These are phyloP conservation scores for Scleropages formosus DNA, from an alignment of 2,797 vertebrate species.

Conservation along the genomic window DNA sequence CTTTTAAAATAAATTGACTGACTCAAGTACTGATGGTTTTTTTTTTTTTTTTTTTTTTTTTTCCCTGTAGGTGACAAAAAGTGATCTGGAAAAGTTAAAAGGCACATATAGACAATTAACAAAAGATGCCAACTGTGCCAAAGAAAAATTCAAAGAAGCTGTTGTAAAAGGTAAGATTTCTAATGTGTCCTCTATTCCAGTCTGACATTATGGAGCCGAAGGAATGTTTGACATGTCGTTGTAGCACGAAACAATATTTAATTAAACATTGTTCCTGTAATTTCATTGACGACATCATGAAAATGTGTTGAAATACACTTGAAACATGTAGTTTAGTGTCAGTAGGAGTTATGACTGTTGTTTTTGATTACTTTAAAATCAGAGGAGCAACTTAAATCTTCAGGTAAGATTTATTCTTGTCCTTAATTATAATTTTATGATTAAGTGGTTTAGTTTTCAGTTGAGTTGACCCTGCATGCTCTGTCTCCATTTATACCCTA, in stretches of 20 bases:
- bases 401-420: conserved; percentile 19
- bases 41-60: conserved; percentile 20
- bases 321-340: conserved; percentile 11
- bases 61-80: conserved; percentile 83
- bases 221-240: too few relatives aligned
- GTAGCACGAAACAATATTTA: too few relatives aligned
- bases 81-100: conserved; percentile 92
- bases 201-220: too few relatives aligned
- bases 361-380: conserved; percentile 32
- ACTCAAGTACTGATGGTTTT: too few relatives aligned
- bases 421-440: conserved; percentile 7
- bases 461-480: conserved; percentile 15
- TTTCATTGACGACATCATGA: too few relatives aligned
- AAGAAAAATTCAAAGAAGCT: conserved; percentile 91
- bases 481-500: neutral
- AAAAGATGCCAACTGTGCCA: conserved; percentile 87
- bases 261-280: too few relatives aligned
- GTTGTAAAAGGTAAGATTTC: conserved; percentile 79
- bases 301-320: too few relatives aligned
- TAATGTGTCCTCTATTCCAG: too few relatives aligned
- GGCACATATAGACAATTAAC: conserved; percentile 84
- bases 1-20: too few relatives aligned
- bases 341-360: conserved; percentile 7
- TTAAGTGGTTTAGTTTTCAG: neutral
- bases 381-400: conserved; percentile 36